Evolutionary conservation across 2,888 invertebrate species (phyloP), one percentile per base, ranked within the genome.

Genomic region (Epicampocera succincta): DNA sequence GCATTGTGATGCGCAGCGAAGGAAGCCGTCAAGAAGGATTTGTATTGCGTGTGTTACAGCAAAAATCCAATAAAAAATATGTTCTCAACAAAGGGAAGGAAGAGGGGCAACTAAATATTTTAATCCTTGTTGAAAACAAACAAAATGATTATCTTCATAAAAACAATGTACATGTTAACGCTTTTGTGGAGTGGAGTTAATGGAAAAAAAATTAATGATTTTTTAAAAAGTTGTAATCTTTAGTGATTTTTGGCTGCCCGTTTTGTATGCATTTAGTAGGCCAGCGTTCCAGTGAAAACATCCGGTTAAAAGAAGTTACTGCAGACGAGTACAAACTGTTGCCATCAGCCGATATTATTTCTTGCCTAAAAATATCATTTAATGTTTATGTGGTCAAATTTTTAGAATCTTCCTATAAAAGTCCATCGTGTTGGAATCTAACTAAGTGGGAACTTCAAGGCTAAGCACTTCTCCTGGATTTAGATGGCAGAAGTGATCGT

Each of bases 1-100:
- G 19, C 17, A 33, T 54, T 40, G 65, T 66, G 50, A 71, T 38
- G 21, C n/a, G 19, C 40, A 38, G 65, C 54, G 50, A 69, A 68
- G 61, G 71, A 72, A 79, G 76, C 79, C 83, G 77, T 71, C 69
- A 71, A 83, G 71, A 83, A 83, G 84, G 84, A 84, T 79, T 68
- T 73, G 46, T 83, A 80, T 83, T 83, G 85, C 84, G 79, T 79
- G 78, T 52, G 25, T 25, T 21, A 15, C 9, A 19, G 5, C 3
- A 6, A 33, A 33, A 33, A 33, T 29, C 29, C 3, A 58, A 8
- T 29, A 8, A 54, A 17, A 40, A 5, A 12, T 29, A 83, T 48
- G 21, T 68, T 54, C 17, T 25, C 50, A 17, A 54, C 6, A 52
- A 17, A 54, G 48, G 4, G 1, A 33, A 33, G 3, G 8, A 33